Evolutionary conservation across 92 coral and sea anemone species (phyloP), one percentile per base, ranked within the genome.

Genomic region (Porites rus): DNA sequence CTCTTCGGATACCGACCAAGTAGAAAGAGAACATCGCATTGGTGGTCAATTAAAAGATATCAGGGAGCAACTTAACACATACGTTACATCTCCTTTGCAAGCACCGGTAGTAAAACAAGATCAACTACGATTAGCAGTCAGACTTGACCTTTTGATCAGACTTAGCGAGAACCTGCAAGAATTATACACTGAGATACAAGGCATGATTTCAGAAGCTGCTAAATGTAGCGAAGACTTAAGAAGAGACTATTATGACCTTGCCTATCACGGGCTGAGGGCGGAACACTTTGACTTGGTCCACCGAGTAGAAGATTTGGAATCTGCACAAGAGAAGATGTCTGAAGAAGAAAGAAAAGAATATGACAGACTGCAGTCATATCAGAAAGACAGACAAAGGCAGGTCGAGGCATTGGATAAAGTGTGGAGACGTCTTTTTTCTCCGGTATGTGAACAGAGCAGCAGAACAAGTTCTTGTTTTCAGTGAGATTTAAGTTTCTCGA

Each of bases 251-350:
- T 69, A 54, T 31, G 66, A 80, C 76, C 16, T 69, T 0, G 85
- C 76, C 8, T 80, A 80, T 54, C 38, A 69, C 18, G 76, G 76
- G 10, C 85, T 80, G 5, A 58, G 76, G 17, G 85, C 85, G 52
- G 76, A 80, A 17, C 76, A 80, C 85, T 52, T 68, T 17, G 76
- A 80, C 50, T 25, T 80, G 76, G 54, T 68, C 12, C 76, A 18
- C 6, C 19, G 58, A 80, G 76, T 80, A 11, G 31, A 56, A 1
- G 76, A 69, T 25, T n/a, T 80, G 66, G 67, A 31, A 69, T 22
- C 56, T 18, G 14, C 56, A 4, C 18, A n/a, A 25, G 52, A 14
- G 54, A 8, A 80, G 6, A 54, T 69, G 85, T 17, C 53, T 11
- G 64, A 69, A 10, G 85, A 69, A 6, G 84, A 66, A 10, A 80